phyloP scores from a whole-genome alignment of 2,113 vertebrate species.

The Columba livia region DNA sequence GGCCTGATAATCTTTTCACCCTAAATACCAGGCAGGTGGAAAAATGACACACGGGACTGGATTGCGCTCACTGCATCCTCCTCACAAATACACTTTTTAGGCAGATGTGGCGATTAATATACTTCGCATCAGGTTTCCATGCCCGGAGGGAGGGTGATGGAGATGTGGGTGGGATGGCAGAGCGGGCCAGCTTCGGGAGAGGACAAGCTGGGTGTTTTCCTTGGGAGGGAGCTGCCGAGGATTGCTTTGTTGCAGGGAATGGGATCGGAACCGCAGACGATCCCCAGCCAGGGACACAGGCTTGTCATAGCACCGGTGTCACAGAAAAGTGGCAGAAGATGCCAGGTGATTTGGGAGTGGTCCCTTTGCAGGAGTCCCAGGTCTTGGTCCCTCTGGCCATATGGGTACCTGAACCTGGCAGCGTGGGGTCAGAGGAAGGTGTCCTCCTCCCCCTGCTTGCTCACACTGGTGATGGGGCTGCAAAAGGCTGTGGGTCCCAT shows the following conservation, averaged over 20 bases:
- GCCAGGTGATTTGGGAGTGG: not conserved
- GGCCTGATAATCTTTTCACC: not conserved
- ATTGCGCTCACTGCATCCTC: not conserved
- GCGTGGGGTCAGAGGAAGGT: not conserved
- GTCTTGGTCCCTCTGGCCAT: not conserved
- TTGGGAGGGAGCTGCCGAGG: not conserved
- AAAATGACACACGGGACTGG: not conserved
- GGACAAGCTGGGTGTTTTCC: accelerated
- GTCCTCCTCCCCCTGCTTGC: not conserved
- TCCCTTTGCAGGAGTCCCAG: not conserved
- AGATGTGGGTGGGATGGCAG: not conserved
- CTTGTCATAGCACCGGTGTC: accelerated
- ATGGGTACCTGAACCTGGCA: no score
- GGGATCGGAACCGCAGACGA: not conserved
- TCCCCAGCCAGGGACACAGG: not conserved
- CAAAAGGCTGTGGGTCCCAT: not conserved
- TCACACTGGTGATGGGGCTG: accelerated
- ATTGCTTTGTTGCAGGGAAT: not conserved
- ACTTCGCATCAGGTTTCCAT: not conserved
- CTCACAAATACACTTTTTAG: not conserved
- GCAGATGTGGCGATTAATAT: not conserved
- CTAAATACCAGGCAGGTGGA: not conserved
- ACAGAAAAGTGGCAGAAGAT: not conserved
- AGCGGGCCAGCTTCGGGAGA: not conserved
- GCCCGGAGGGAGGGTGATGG: not conserved